phyloP scores from a whole-genome alignment of 2,888 invertebrate species.

The Leptopilina myrica region DNA sequence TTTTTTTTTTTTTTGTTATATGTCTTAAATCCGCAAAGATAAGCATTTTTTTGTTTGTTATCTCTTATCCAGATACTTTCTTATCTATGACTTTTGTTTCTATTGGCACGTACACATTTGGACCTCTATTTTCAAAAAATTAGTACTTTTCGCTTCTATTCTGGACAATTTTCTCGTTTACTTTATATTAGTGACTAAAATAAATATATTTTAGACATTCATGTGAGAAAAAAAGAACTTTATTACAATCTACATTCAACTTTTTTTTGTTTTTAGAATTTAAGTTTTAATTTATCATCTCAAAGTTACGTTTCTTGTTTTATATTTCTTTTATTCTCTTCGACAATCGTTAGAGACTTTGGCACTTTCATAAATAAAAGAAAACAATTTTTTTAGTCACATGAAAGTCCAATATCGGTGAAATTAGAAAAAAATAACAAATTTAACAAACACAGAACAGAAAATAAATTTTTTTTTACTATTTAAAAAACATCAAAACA shows the following conservation, averaged over 20 bases:
- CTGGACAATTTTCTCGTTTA: background rate
- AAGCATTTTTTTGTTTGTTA: conserved; percentile 51
- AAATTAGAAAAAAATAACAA: background rate
- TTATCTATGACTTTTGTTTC: conserved; percentile 61
- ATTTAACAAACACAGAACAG: background rate
- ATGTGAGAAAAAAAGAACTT: background rate
- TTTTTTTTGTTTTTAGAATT: background rate
- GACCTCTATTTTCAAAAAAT: conserved; percentile 67
- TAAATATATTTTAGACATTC: background rate
- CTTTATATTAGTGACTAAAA: background rate
- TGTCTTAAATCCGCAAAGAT: conserved; percentile 39
- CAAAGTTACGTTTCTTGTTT: background rate
- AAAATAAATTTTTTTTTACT: background rate
- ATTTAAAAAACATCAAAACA: too few relatives aligned
- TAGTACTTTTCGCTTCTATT: conserved; percentile 22
- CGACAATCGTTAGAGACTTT: background rate
- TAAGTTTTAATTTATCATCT: background rate
- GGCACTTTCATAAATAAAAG: background rate
- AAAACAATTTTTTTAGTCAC: background rate
- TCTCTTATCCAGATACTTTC: conserved; percentile 53
- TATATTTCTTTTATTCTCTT: background rate
- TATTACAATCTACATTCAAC: background rate
- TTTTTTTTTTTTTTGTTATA: conserved; percentile 3
- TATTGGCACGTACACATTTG: conserved; percentile 74
- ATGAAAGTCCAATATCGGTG: background rate